Conservation (phyloP, 2,888 invertebrate species). For the Mechanitis messenoides region DNA sequence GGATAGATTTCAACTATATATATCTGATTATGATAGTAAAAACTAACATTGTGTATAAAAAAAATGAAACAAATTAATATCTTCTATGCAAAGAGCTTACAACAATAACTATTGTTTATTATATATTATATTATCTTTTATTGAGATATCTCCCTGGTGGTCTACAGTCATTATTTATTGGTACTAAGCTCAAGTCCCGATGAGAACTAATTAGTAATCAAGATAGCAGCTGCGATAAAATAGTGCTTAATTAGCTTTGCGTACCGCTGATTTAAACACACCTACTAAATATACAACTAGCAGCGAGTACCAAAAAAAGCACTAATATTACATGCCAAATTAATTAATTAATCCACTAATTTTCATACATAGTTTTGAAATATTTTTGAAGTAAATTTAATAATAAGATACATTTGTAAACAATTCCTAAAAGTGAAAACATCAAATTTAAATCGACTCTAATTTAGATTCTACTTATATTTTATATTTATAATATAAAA, state of each 20-base stretch:
- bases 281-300: not conserved
- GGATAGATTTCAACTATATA: too few species aligned
- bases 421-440: too few species aligned
- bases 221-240: slow-evolving; percentile 30
- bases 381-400: too few species aligned
- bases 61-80: not conserved
- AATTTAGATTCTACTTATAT: too few species aligned
- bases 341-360: too few species aligned
- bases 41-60: too few species aligned
- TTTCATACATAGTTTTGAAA: too few species aligned
- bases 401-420: too few species aligned
- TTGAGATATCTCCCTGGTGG: not conserved
- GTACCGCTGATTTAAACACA: slow-evolving; percentile 15
- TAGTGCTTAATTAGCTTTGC: slow-evolving; percentile 22
- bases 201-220: slow-evolving; percentile 32
- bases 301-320: not conserved
- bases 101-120: not conserved
- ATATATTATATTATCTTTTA: not conserved
- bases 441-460: too few species aligned
- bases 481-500: too few species aligned
- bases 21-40: too few species aligned
- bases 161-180: not conserved
- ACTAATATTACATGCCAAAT: not conserved
- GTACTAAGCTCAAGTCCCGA: slow-evolving; percentile 11
- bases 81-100: too few species aligned